Evolutionary conservation across 2,797 vertebrate species (phyloP).

Genomic region (Numenius phaeopus): DNA sequence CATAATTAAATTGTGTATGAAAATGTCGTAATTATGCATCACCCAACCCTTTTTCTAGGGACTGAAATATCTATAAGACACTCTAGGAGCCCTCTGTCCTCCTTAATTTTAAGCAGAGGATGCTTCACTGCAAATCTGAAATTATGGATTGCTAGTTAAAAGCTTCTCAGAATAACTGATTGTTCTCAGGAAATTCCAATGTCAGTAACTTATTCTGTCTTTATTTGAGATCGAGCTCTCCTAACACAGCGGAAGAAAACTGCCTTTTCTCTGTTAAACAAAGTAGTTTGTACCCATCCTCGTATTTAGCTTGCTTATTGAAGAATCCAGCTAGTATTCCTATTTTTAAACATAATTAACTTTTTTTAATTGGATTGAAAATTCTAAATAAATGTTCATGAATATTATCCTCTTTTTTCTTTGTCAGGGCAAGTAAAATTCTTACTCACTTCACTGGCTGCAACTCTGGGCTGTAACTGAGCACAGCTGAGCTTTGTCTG

Average conservation of each 20-base stretch:
- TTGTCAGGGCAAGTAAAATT: not conserved
- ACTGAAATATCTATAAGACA: not conserved
- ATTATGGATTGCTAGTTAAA: not conserved
- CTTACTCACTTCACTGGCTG: not conserved
- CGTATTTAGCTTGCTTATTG: not conserved
- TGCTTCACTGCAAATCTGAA: not conserved
- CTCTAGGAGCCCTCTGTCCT: not conserved
- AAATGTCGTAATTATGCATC: not conserved
- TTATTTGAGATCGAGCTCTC: not conserved
- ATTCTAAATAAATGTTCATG: not conserved
- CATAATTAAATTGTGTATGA: not conserved
- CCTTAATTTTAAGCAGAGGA: not conserved
- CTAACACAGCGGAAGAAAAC: not conserved
- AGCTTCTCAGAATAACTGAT: not conserved
- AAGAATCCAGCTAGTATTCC: not conserved
- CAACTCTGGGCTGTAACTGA: not conserved
- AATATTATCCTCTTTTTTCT: not conserved
- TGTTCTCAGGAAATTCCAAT: not conserved
- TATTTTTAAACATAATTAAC: not conserved
- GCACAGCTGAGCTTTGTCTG: not conserved
- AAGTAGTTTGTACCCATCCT: not conserved
- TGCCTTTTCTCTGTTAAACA: not conserved
- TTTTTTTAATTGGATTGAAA: not conserved
- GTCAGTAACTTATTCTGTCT: not conserved
- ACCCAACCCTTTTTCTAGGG: not conserved